Evolutionary conservation across 2,113 vertebrate species (phyloP).

Genomic region (Ibidorhyncha struthersii): DNA sequence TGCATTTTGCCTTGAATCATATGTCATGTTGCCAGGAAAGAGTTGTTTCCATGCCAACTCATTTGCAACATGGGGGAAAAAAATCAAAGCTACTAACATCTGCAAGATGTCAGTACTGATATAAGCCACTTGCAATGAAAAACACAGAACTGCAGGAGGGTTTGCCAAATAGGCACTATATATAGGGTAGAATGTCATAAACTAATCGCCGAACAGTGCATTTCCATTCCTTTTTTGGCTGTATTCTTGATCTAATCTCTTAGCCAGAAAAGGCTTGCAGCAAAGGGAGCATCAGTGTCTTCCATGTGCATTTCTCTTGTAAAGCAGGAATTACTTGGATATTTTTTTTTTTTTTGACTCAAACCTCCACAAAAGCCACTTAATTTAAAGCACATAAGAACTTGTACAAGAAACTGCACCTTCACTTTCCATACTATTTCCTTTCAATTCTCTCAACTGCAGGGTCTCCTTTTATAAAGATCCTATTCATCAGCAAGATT

Average conservation of each 20-base stretch:
- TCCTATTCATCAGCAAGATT: conserved; percentile 60
- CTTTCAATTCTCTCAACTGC: conserved; percentile 36
- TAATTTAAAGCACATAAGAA: conserved; percentile 61
- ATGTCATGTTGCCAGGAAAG: conserved; percentile 83
- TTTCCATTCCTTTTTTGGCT: conserved; percentile 68
- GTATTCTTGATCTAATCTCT: conserved; percentile 59
- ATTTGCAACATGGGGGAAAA: conserved; percentile 74
- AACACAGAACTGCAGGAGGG: conserved; percentile 62
- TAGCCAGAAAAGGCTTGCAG: conserved; percentile 54
- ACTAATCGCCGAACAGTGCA: conserved; percentile 60
- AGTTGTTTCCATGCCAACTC: conserved; percentile 88
- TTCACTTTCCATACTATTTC: conserved; percentile 53
- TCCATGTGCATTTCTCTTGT: conserved; percentile 32
- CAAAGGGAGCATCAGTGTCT: conserved; percentile 59
- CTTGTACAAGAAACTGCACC: conserved; percentile 38
- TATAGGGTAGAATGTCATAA: conserved; percentile 69
- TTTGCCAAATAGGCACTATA: conserved; percentile 74
- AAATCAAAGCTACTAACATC: conserved; percentile 85
- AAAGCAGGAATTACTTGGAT: conserved; percentile 42
- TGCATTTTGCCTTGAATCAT: conserved; percentile 84
- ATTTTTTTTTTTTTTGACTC: conserved; percentile 25
- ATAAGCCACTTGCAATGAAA: conserved; percentile 78
- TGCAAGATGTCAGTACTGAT: conserved; percentile 82
- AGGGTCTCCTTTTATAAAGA: conserved; percentile 54
- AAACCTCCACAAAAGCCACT: conserved; percentile 56